Evolutionary conservation across 2,113 vertebrate genomes (phyloP).

Genomic region (Desmodus rotundus): DNA sequence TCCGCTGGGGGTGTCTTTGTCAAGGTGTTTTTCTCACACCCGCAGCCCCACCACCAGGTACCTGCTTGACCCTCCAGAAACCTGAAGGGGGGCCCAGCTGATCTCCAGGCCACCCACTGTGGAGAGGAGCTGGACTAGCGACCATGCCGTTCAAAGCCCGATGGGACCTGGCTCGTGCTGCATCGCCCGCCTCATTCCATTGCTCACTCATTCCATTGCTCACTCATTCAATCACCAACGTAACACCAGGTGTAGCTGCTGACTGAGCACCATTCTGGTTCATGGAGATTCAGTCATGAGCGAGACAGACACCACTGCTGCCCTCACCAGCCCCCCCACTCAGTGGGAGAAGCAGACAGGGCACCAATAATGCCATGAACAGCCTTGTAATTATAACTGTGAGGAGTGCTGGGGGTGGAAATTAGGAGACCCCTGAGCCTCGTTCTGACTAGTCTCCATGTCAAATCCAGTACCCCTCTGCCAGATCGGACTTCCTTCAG

Average conservation of each 20-base stretch:
- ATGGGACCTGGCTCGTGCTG: not conserved
- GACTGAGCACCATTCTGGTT: not conserved
- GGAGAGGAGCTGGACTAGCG: not conserved
- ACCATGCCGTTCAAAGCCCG: rapidly evolving
- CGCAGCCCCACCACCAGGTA: not conserved
- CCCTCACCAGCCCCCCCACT: not conserved
- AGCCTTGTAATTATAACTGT: too few relatives aligned
- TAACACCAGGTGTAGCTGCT: not conserved
- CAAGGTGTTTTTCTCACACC: not conserved
- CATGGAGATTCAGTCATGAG: not conserved
- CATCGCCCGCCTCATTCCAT: not conserved
- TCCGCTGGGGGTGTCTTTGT: not conserved
- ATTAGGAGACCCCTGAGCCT: not conserved
- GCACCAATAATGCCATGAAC: not conserved
- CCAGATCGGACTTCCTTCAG: not conserved
- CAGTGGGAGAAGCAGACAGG: not conserved
- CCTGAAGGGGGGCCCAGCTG: not conserved
- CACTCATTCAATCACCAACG: not conserved
- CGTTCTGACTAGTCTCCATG: not conserved
- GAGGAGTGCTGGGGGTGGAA: not conserved
- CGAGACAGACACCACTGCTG: not conserved
- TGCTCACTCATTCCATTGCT: not conserved
- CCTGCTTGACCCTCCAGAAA: not conserved
- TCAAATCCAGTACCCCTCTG: not conserved
- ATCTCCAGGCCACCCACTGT: too few relatives aligned